phyloP scores from a whole-genome alignment of 2,888 invertebrate genomes.

The Troides oblongomaculatus region DNA sequence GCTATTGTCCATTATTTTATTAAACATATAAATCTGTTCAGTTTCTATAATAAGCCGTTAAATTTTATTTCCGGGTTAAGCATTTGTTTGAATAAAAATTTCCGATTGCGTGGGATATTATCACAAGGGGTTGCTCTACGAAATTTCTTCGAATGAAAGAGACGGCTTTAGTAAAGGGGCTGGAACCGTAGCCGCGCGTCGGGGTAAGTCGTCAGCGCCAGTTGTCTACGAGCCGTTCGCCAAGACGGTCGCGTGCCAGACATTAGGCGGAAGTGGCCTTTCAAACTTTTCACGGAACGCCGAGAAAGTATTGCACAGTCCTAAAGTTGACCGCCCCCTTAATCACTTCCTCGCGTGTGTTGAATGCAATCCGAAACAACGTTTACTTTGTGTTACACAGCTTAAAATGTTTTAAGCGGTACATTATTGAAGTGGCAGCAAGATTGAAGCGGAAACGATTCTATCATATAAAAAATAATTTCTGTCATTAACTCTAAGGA shows the following conservation, averaged over 20 bases:
- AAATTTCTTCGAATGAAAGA: slow-evolving; percentile 54
- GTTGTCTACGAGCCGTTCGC: slow-evolving; percentile 53
- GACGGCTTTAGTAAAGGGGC: slow-evolving; percentile 58
- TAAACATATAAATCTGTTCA: neutral
- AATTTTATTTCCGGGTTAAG: neutral
- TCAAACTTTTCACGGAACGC: slow-evolving; percentile 74
- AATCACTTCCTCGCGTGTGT: slow-evolving; percentile 73
- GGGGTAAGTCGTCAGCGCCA: slow-evolving; percentile 59
- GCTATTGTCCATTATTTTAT: neutral
- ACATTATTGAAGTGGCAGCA: slow-evolving; percentile 23
- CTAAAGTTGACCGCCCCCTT: slow-evolving; percentile 55
- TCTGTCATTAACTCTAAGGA: neutral
- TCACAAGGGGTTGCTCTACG: slow-evolving; percentile 51
- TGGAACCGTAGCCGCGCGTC: slow-evolving; percentile 45
- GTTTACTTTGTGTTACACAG: slow-evolving; percentile 55
- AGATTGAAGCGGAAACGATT: neutral
- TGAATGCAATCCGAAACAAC: slow-evolving; percentile 54
- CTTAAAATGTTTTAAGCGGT: slow-evolving; percentile 39
- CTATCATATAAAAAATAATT: neutral
- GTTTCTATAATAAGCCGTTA: neutral
- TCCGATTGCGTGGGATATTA: slow-evolving; percentile 45
- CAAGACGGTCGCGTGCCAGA: slow-evolving; percentile 48
- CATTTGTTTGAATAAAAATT: slow-evolving; percentile 45
- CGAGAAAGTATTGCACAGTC: slow-evolving; percentile 57
- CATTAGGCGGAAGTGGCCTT: slow-evolving; percentile 40